A percentile compares a stretch with the other conserved stretches of the same genome.
Evolutionary conservation across 2,113 vertebrate species (phyloP).

Genomic region (Myiopsitta monachus): DNA sequence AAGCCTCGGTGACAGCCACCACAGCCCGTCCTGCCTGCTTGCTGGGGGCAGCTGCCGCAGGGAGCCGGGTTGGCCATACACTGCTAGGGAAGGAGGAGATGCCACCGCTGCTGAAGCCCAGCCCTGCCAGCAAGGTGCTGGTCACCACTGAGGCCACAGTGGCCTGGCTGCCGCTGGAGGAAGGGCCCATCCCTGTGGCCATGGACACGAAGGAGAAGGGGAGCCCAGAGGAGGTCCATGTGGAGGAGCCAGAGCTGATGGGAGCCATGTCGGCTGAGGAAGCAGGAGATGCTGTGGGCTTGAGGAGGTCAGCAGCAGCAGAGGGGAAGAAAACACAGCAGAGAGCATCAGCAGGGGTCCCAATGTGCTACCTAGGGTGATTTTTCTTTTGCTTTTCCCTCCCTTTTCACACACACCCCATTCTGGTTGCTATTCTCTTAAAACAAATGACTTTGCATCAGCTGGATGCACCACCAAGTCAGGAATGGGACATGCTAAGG

Average conservation of each 20-base stretch:
- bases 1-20: slow-evolving; percentile 75
- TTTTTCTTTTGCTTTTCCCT: slow-evolving; percentile 37
- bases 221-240: slow-evolving; percentile 94
- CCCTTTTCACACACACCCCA: not conserved
- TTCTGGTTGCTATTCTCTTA: not conserved
- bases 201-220: slow-evolving; percentile 98
- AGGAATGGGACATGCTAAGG: not conserved
- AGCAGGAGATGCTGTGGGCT: slow-evolving; percentile 93
- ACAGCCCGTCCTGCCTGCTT: slow-evolving; percentile 70
- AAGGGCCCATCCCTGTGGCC: slow-evolving; percentile 94
- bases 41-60: slow-evolving; percentile 45
- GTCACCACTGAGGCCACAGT: slow-evolving; percentile 94
- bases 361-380: not conserved
- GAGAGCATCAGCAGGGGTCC: slow-evolving; percentile 43
- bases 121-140: slow-evolving; percentile 90
- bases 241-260: slow-evolving; percentile 96
- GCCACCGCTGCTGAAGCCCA: slow-evolving; percentile 90
- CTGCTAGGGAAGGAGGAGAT: slow-evolving; percentile 95
- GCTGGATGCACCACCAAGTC: not conserved
- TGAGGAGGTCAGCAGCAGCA: slow-evolving; percentile 28
- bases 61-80: slow-evolving; percentile 87
- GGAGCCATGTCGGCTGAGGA: slow-evolving; percentile 97
- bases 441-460: not conserved
- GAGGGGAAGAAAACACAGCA: slow-evolving; percentile 59
- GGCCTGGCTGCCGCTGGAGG: slow-evolving; percentile 93